Percentiles rank a stretch among this genome's conserved stretches.
phyloP scores from a whole-genome alignment of 2,113 vertebrate genomes.

The Pleuronectes platessa region DNA sequence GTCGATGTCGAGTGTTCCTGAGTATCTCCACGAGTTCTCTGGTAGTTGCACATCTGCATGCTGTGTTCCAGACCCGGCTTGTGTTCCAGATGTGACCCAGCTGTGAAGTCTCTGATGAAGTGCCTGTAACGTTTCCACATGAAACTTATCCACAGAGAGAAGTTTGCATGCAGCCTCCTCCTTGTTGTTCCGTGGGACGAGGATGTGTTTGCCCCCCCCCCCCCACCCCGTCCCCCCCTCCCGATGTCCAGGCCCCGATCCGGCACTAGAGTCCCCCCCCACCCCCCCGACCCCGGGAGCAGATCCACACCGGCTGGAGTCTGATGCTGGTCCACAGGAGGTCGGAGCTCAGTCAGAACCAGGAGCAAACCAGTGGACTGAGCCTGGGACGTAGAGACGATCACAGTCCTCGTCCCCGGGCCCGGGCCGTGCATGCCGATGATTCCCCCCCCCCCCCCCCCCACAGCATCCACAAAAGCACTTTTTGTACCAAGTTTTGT shows the following conservation, averaged over 20 bases:
- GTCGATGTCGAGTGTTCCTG: slow-evolving; percentile 37
- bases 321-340: slow-evolving; percentile 29
- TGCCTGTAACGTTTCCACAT: slow-evolving; percentile 70
- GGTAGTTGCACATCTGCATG: slow-evolving; percentile 62
- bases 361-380: no score
- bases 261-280: not conserved
- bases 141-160: slow-evolving; percentile 40
- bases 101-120: slow-evolving; percentile 60
- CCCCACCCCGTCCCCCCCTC: not conserved
- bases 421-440: slow-evolving; percentile 35
- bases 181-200: slow-evolving; percentile 56
- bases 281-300: not conserved
- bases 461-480: slow-evolving; percentile 41
- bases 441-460: no score
- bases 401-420: no score
- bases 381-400: no score
- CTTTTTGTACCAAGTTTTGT: slow-evolving; percentile 77
- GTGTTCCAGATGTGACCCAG: slow-evolving; percentile 42
- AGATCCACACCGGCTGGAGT: not conserved
- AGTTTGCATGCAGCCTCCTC: slow-evolving; percentile 69
- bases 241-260: slow-evolving; percentile 33
- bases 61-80: slow-evolving; percentile 18
- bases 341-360: no score
- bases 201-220: no score
- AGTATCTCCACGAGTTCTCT: slow-evolving; percentile 41